Evolutionary conservation across 2,888 invertebrate species (phyloP).

Genomic region (Muscina levida): DNA sequence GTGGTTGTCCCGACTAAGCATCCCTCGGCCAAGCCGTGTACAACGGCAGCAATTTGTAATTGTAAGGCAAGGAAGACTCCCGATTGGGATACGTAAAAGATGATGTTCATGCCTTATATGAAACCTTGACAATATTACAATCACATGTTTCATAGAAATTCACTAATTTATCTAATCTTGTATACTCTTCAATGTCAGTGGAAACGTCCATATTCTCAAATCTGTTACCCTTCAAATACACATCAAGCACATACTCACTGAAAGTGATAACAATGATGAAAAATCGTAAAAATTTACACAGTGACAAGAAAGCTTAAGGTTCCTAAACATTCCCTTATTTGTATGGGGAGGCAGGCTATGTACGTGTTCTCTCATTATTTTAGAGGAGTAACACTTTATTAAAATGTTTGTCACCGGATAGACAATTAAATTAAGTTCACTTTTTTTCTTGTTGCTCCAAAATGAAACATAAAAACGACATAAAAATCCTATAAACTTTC

Average conservation of each 20-base stretch:
- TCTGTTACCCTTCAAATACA: slow-evolving; percentile 12
- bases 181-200: no score
- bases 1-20: no score
- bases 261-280: slow-evolving; percentile 28
- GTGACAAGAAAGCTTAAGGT: slow-evolving; percentile 53
- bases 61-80: no score
- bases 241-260: not conserved
- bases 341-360: not conserved
- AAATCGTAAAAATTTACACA: slow-evolving; percentile 73
- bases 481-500: slow-evolving; percentile 78
- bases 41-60: no score
- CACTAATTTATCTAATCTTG: no score
- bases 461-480: slow-evolving; percentile 79
- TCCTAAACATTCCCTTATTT: slow-evolving; percentile 69
- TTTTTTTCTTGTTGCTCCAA: slow-evolving; percentile 42
- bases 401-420: slow-evolving; percentile 80
- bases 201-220: not conserved
- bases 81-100: no score
- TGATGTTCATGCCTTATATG: no score
- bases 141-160: no score
- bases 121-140: no score
- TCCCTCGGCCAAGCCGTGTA: no score
- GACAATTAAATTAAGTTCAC: slow-evolving; percentile 80
- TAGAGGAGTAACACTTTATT: slow-evolving; percentile 70
- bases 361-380: slow-evolving; percentile 28